These are phyloP conservation scores for Eutolmus rufibarbis DNA, from an alignment of 2,888 invertebrate species.

Conservation along the genomic window DNA sequence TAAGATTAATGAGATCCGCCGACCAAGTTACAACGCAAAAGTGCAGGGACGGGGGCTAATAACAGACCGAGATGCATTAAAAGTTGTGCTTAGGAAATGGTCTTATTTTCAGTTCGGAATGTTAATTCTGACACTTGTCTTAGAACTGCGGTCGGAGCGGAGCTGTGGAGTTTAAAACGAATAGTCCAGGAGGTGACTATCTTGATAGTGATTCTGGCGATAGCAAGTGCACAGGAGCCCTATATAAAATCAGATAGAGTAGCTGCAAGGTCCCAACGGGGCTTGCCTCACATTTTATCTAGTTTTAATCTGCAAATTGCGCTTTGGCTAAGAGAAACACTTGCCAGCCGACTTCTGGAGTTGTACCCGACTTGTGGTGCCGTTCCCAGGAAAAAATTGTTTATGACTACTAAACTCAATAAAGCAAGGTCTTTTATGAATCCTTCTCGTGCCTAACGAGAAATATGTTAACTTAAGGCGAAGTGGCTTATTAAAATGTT, in stretches of 20 bases:
- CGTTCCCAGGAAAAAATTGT: neutral
- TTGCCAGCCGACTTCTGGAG: neutral
- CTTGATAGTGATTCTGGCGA: neutral
- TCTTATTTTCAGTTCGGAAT: neutral
- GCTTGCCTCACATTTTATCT: neutral
- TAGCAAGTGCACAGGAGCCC: neutral
- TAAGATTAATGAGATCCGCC: neutral
- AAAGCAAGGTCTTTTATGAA: neutral
- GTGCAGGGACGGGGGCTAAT: neutral
- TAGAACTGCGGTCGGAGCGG: neutral
- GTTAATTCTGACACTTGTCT: neutral
- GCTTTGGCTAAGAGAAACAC: neutral
- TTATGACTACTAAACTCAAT: neutral
- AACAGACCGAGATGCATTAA: neutral
- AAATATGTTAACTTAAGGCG: neutral
- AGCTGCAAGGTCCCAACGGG: neutral
- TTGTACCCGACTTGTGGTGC: neutral
- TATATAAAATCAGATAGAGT: neutral
- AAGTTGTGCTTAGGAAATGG: neutral
- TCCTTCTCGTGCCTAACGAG: neutral
- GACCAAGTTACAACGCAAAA: neutral
- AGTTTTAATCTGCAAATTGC: neutral
- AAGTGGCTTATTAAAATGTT: neutral
- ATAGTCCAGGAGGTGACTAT: neutral
- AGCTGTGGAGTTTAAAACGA: neutral